Evolutionary conservation across 2,888 invertebrate genomes (phyloP), one percentile per base, ranked within the genome.

Genomic region (Carcina quercana): DNA sequence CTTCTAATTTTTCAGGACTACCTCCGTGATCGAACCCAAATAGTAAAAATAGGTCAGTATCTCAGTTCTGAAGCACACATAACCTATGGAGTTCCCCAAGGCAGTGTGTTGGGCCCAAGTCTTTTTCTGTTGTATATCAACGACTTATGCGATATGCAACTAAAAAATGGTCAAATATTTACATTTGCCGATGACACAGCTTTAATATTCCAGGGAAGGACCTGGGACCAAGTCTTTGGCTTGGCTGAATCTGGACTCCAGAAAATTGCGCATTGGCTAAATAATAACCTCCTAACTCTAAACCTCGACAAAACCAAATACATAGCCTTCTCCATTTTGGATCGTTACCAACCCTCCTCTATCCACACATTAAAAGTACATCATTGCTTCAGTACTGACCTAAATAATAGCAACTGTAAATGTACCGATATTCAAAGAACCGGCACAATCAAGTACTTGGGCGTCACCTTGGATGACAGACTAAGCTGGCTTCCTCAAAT

Each of bases 151-250:
- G n/a, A n/a, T n/a, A 14, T 27, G n/a, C 5, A 5, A 7, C 17
- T 32, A 12, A 22, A 28, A 8, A 22, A 37, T 10, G 32, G 26
- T 2, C 28, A 26, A 20, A 32, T 35, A 8, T 11, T 40, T n/a
- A 30, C 25, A 21, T 43, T 30, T 28, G 33, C 42, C 2, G 40
- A 40, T 29, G 38, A 40, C 7, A 37, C 35, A 1, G 37, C 27
- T 2, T 10, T 38, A 10, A 11, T 37, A 2, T 40, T 35, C 15
- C 10, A 24, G 13, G 40, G 13, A 5, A 13, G n/a, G 2, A 25
- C 31, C 1, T 40, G 37, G 37, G 3, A 30, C 5, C 30, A 32
- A 15, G 33, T 19, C 5, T 29, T 17, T 12, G 6, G 13, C 8
- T 17, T 15, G 8, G 35, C 39, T 1, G 19, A 43, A 19, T 1